A percentile compares a stretch with the other conserved stretches of the same genome.
Evolutionary conservation across 2,113 vertebrate species (phyloP).

Genomic region (Oryzias melastigma): DNA sequence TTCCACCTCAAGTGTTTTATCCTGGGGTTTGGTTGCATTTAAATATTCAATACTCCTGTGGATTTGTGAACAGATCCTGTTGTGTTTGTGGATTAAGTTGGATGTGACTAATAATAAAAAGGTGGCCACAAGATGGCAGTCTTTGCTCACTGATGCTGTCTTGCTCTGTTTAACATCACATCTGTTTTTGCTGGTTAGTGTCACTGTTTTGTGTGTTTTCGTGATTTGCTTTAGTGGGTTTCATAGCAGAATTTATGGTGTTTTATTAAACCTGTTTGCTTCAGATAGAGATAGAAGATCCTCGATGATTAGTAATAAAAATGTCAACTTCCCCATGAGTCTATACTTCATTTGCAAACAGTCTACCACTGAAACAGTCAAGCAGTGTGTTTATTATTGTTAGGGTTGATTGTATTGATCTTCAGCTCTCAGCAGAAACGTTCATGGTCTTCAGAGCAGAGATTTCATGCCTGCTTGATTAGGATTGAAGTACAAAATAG

Average conservation of each 20-base stretch:
- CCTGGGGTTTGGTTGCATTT: no score
- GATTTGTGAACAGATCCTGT: no score
- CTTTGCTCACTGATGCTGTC: slow-evolving; percentile 23
- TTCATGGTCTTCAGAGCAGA: no score
- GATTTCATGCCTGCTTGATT: no score
- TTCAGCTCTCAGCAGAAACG: not conserved
- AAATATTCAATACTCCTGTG: no score
- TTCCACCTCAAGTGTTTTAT: no score
- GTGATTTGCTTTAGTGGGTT: slow-evolving; percentile 28
- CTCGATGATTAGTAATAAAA: slow-evolving; percentile 30
- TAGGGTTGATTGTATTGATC: slow-evolving; percentile 1
- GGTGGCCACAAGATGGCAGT: slow-evolving; percentile 66
- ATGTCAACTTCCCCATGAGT: slow-evolving; percentile 26
- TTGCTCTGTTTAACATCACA: not conserved
- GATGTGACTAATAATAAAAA: not conserved
- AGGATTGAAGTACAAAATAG: no score
- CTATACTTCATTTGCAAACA: slow-evolving; percentile 13
- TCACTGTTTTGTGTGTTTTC: slow-evolving; percentile 12
- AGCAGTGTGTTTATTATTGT: not conserved
- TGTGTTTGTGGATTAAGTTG: no score
- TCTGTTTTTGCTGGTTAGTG: not conserved
- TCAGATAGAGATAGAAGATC: slow-evolving; percentile 45
- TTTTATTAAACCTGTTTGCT: slow-evolving; percentile 44
- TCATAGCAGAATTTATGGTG: slow-evolving; percentile 37
- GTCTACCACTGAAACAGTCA: slow-evolving; percentile 6